Evolutionary conservation across 2,113 vertebrate species (phyloP), one percentile per base, ranked within the genome.

Genomic region (Stictonetta naevosa): DNA sequence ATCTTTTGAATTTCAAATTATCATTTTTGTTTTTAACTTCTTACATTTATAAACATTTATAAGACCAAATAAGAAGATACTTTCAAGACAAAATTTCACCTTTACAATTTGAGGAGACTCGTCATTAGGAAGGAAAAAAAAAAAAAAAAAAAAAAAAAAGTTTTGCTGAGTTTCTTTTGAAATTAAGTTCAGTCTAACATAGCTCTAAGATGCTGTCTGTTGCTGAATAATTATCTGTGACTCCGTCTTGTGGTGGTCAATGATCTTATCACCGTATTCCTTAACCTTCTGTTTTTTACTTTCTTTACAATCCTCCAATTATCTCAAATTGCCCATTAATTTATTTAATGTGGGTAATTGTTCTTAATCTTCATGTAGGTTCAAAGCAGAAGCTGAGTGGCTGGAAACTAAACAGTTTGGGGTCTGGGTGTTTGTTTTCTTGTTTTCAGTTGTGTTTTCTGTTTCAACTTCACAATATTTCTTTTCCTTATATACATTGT

Each of bases 401-500:
- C 59, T 74, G 19, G 40, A 84, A 81, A 71, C 6, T 25, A 50
- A 28, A 2, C 7, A 20, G 21, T 25, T 95, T 79, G 13, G 15
- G 8, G 25, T 64, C 34, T 50, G 5, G 2, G 2, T 7, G 17
- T 28, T 0, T 50, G 22, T 52, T 17, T 8, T 1, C 5, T 0
- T 50, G 22, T 52, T 17, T 8, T 1, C 5, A 33, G 1, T 2
- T 40, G 2, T 71, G 38, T 77, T 63, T 13, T n/a, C 38, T 36
- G 4, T 55, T 87, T 92, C 17, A 38, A 76, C 17, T 79, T 90
- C 31, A 29, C 20, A 12, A 0, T 36, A 23, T 72, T 79, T 90
- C 25, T 56, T 78, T 28, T 86, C 31, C 50, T 6, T 66, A 3
- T 50, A 29, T 6, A 16, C 40, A 13, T 86, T 74, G 20, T 42